phyloP scores from a whole-genome alignment of 1,140 invertebrate genomes.

The Plutomurus gul region DNA sequence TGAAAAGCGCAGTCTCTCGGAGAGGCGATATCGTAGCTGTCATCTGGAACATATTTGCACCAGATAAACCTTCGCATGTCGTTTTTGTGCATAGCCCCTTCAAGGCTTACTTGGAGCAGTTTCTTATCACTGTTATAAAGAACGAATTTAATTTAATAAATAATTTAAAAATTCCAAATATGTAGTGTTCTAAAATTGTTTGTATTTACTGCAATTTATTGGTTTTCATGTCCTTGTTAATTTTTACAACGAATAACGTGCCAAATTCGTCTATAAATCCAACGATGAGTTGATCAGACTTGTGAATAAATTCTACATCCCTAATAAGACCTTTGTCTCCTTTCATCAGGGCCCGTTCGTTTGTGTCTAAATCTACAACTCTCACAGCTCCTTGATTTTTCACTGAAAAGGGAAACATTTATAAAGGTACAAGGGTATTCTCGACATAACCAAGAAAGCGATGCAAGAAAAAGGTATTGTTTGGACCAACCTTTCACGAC shows the following conservation, averaged over 20 bases:
- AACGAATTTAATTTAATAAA: background rate
- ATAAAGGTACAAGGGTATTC: background rate
- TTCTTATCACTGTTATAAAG: background rate
- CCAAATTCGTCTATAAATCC: constrained; percentile 84
- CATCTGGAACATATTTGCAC: constrained; percentile 83
- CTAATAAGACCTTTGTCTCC: constrained; percentile 81
- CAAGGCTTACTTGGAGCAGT: constrained; percentile 61
- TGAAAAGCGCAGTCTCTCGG: constrained; percentile 75
- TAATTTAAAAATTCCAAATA: background rate
- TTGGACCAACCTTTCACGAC: constrained; percentile 75
- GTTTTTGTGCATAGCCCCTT: constrained; percentile 56
- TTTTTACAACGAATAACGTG: constrained; percentile 78
- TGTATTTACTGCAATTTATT: constrained; percentile 56
- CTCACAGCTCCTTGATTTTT: constrained; percentile 71
- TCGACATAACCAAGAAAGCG: background rate
- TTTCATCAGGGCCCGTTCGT: constrained; percentile 79
- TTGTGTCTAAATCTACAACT: constrained; percentile 74
- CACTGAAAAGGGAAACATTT: background rate
- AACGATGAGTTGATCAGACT: constrained; percentile 73
- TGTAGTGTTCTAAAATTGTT: background rate
- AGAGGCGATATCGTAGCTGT: constrained; percentile 55
- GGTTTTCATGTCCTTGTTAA: constrained; percentile 62
- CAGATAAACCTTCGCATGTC: constrained; percentile 74
- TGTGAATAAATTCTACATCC: constrained; percentile 87
- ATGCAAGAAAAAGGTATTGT: background rate